phyloP scores from a whole-genome alignment of 2,888 invertebrate species.

The Tenthredo scrophulariae region DNA sequence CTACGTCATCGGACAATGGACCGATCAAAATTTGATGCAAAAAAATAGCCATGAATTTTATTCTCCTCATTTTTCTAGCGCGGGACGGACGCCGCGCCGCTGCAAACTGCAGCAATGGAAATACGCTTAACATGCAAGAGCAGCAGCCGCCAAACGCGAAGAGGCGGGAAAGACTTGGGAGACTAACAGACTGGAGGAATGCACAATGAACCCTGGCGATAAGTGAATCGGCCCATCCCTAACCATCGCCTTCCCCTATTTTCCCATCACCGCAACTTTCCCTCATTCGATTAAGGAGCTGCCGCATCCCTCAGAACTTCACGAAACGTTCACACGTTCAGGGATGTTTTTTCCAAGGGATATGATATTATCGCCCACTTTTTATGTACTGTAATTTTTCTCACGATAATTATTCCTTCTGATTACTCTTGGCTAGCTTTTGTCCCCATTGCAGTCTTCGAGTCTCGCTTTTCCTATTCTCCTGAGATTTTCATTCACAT shows the following conservation, averaged over 20 bases:
- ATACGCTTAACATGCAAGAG: constrained; percentile 65
- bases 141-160: constrained; percentile 61
- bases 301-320: constrained; percentile 40
- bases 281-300: constrained; percentile 47
- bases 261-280: constrained; percentile 45
- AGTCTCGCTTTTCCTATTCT: background rate
- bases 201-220: constrained; percentile 68
- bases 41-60: background rate
- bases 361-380: background rate
- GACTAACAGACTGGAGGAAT: constrained; percentile 70
- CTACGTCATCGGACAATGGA: background rate
- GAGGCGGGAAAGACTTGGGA: constrained; percentile 24
- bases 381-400: background rate
- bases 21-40: background rate
- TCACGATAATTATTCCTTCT: background rate
- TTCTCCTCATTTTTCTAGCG: background rate
- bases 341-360: constrained; percentile 42
- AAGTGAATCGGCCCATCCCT: constrained; percentile 68
- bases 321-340: constrained; percentile 33
- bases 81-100: background rate
- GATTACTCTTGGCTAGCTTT: background rate
- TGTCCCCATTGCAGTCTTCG: background rate
- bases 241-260: constrained; percentile 15
- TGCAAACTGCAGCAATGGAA: background rate
- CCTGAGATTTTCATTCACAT: background rate